Conservation (phyloP, 2,888 invertebrate species). For the Volucella bombylans region DNA sequence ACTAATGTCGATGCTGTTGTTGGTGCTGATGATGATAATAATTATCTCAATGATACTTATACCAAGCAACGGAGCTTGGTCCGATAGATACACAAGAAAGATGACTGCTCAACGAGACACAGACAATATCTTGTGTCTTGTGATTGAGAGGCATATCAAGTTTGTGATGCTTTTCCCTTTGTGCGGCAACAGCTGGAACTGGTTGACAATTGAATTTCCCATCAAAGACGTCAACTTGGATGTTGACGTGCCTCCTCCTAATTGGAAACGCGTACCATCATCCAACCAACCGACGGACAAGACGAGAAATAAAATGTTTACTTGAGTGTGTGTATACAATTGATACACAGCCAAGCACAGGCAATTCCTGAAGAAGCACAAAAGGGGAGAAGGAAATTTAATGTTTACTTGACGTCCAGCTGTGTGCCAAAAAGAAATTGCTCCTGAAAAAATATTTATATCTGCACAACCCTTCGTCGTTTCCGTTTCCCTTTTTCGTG, state of each 20-base stretch:
- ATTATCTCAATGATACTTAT: conserved; percentile 55
- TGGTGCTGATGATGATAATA: conserved; percentile 46
- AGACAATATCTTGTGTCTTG: conserved; percentile 56
- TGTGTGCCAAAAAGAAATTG: conserved; percentile 67
- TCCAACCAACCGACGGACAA: conserved; percentile 20
- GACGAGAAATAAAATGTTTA: conserved; percentile 44
- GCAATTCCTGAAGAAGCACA: not conserved
- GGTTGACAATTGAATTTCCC: conserved; percentile 61
- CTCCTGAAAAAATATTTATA: conserved; percentile 42
- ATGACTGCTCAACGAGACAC: not conserved
- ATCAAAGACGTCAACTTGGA: conserved; percentile 40
- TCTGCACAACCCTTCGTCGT: conserved; percentile 31
- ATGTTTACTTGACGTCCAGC: conserved; percentile 64
- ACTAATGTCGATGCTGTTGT: conserved; percentile 30
- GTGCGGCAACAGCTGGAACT: conserved; percentile 53
- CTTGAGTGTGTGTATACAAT: conserved; percentile 26
- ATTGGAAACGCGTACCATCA: conserved; percentile 51
- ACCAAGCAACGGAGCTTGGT: conserved; percentile 19
- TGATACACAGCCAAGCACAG: not conserved
- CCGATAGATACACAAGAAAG: not conserved
- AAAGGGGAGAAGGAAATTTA: conserved; percentile 18
- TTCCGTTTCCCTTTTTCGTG: not conserved
- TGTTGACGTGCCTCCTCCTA: conserved; percentile 55
- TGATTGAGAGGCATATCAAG: conserved; percentile 46
- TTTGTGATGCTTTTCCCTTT: conserved; percentile 19